Conservation (phyloP, 1,140 invertebrate genomes). For the Argopecten irradians region DNA sequence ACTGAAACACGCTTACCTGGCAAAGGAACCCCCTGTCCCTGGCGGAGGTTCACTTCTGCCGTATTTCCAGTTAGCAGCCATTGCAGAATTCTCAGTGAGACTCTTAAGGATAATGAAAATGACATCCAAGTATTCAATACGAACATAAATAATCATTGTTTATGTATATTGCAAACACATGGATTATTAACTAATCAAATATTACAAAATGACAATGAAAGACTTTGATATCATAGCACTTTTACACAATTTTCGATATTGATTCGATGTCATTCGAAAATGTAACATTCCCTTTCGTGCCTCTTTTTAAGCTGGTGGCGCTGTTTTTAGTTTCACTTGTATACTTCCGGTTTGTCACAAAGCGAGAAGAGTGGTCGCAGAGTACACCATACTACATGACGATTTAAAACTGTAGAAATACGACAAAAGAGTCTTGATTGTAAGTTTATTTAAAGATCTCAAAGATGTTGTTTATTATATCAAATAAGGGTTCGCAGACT, state of each 20-base stretch:
- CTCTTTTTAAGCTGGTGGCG: neutral
- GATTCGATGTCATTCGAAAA: neutral
- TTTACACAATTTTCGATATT: no score
- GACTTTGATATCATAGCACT: neutral
- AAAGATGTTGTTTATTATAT: no score
- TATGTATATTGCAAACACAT: no score
- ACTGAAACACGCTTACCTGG: no score
- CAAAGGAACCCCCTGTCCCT: neutral
- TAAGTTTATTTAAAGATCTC: no score
- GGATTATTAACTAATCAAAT: no score
- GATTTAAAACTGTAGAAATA: no score
- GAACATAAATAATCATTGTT: no score
- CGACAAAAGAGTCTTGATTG: no score
- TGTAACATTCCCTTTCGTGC: neutral
- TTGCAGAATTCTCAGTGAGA: neutral
- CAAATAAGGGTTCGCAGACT: no score
- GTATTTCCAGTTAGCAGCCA: conserved; percentile 7
- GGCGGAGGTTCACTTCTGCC: conserved; percentile 1
- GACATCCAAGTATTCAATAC: neutral
- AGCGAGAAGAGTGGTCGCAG: no score
- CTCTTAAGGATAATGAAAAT: neutral
- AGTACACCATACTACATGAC: no score
- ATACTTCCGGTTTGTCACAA: neutral
- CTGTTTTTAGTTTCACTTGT: neutral
- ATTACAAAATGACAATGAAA: neutral